Evolutionary conservation across 2,113 vertebrate species (phyloP).

Genomic region (Brienomyrus longianalis): DNA sequence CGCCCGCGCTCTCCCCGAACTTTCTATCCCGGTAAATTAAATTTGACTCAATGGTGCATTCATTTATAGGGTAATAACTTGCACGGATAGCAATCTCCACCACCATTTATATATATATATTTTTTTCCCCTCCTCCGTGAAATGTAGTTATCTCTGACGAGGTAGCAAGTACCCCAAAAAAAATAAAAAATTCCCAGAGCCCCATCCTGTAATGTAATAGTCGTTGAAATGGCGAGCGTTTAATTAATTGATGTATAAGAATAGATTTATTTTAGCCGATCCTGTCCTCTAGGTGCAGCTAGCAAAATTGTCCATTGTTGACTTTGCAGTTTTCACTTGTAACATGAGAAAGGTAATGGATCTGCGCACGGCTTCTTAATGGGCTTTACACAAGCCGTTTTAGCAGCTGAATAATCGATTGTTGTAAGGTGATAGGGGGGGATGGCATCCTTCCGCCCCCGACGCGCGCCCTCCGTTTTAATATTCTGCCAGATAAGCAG

Average conservation of each 20-base stretch:
- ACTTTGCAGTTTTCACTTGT: constrained; percentile 18
- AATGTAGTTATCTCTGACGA: constrained; percentile 22
- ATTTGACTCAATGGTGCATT: constrained; percentile 19
- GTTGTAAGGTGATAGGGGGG: background rate
- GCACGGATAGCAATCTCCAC: constrained; percentile 8
- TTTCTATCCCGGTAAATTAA: constrained; percentile 11
- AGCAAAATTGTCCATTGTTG: constrained; percentile 23
- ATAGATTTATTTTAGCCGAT: constrained; percentile 14
- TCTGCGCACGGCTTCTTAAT: background rate
- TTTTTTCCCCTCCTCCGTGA: background rate
- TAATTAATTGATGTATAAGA: constrained; percentile 25
- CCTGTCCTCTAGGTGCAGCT: background rate
- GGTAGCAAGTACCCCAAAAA: background rate
- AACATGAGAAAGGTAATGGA: background rate
- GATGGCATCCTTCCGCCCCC: background rate
- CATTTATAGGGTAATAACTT: constrained; percentile 18
- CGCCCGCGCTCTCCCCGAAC: background rate
- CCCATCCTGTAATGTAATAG: constrained; percentile 19
- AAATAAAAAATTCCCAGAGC: constrained; percentile 1
- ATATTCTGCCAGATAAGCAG: background rate
- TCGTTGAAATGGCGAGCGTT: constrained; percentile 16
- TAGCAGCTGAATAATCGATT: constrained; percentile 7
- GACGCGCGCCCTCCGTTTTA: background rate
- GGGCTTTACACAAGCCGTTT: constrained; percentile 3
- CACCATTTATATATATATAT: background rate